Base-by-base conservation (phyloP, 2,888 invertebrate genomes). In the Laspeyria flexula region DNA sequence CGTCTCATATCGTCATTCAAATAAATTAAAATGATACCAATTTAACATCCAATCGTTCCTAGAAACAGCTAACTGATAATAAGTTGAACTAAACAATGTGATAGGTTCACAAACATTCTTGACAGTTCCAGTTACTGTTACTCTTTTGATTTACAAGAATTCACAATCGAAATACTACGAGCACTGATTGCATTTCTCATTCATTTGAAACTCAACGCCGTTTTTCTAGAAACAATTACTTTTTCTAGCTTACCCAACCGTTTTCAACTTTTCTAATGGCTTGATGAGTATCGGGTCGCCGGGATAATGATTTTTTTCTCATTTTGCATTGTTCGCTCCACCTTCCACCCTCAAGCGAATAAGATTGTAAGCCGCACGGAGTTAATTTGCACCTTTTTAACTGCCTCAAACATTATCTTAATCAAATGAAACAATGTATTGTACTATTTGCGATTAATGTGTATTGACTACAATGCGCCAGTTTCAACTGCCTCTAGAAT, bases 131-230 rank as follows among this genome's bases (percentile, higher is more conserved):
- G 21, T n/a, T n/a, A n/a, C 21, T 21, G 21, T 21, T 3, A 21
- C 3, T 5, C 15, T 33, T 33, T 33, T 15, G 5, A 7, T 41
- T 31, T 5, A 30, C 18, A 2, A 16, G 5, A 25, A 3, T 12
- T 29, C 12, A 48, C 38, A 49, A 42, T 43, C 25, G 15, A n/a
- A 47, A 37, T 21, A 40, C 18, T 23, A 11, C 31, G 33, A 31
- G 39, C 44, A 42, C 55, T 50, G 65, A 64, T 65, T 65, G 65
- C 58, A 61, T 54, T 67, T 42, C 44, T 41, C 48, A 43, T 50
- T 50, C 49, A 55, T 42, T 55, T 41, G 38, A 50, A 56, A 43
- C 38, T 50, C 15, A 16, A 27, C 12, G 43, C 38, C 11, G 30
- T 56, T 60, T 54, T 54, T 41, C 33, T 43, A 41, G 43, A 55